Base-by-base conservation (phyloP, 2,888 invertebrate species). In the Drosophila mettleri region DNA sequence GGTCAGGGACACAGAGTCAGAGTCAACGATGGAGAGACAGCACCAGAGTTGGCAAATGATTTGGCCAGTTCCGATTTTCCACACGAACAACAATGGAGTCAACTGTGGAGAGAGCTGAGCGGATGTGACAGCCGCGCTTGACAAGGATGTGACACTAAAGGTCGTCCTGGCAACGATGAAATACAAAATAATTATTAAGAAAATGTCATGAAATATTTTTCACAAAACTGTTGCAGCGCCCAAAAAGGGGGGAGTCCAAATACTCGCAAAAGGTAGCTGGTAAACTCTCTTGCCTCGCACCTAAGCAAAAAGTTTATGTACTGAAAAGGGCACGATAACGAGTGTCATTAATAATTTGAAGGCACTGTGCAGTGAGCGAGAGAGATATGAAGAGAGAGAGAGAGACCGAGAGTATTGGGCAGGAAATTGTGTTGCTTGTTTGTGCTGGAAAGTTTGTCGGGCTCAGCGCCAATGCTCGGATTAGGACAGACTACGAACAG, bases 261-360 rank as follows among this genome's bases (percentile, higher is more conserved):
- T 33, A n/a, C n/a, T n/a, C n/a, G n/a, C n/a, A 65, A 58, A 82
- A 82, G 87, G 69, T 70, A 38, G 63, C 52, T 41, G 14, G 8
- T 29, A 63, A 62, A 54, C 27, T 20, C 61, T 38, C 52, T 58
- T 41, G 66, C 52, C 65, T 66, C 60, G 20, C 22, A 18, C 36
- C 65, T 75, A 76, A 78, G 74, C 80, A 36, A 80, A 86, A 90
- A 89, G 85, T 92, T 92, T 91, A 91, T 92, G 91, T 90, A 92
- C 88, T 90, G 91, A 90, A 90, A 90, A 86, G 86, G 88, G 88
- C 87, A 90, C 63, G 92, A 91, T 91, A 91, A 91, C 91, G 90
- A 91, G 91, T 75, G 80, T 78, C 90, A 91, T 91, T 91, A 90
- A 91, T 91, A 92, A 91, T 90, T 84, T 86, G 88, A 86, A 72